Evolutionary conservation across 2,797 vertebrate genomes (phyloP).

Genomic region (Brachyrhaphis roseni): DNA sequence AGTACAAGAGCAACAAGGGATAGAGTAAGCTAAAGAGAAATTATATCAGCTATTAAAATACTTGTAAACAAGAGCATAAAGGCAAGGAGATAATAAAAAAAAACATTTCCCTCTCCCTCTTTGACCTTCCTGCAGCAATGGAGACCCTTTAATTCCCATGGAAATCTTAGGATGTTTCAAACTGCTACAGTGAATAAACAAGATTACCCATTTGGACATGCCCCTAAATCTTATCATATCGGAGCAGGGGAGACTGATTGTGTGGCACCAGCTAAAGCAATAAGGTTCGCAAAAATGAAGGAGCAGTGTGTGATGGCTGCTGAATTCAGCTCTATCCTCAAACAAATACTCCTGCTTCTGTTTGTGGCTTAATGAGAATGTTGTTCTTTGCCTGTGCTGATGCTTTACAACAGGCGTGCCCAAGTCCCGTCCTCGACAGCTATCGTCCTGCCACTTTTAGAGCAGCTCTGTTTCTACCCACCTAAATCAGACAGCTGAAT

Average conservation of each 20-base stretch:
- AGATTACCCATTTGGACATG: conserved; percentile 81
- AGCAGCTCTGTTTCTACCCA: too few species aligned
- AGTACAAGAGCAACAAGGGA: conserved; percentile 25
- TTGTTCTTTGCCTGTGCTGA: conserved; percentile 26
- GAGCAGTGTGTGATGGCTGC: conserved; percentile 46
- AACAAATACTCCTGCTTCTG: conserved; percentile 54
- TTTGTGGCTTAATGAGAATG: conserved; percentile 42
- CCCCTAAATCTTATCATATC: conserved; percentile 82
- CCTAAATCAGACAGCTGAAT: too few species aligned
- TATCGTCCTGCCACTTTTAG: too few species aligned
- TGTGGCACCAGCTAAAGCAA: conserved; percentile 65
- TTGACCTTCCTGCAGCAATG: conserved; percentile 74
- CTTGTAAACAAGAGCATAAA: conserved; percentile 66
- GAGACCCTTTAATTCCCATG: conserved; percentile 75
- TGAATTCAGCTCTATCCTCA: conserved; percentile 58
- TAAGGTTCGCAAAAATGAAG: conserved; percentile 67
- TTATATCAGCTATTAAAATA: conserved; percentile 57
- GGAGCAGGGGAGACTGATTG: conserved; percentile 69
- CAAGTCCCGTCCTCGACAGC: too few species aligned
- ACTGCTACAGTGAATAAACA: conserved; percentile 82
- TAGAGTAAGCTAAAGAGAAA: conserved; percentile 41
- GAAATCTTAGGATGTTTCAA: conserved; percentile 74
- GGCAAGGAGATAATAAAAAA: conserved; percentile 49
- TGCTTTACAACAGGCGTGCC: neutral
- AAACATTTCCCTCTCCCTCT: conserved; percentile 43